Conservation (phyloP, 2,113 vertebrate genomes). For the Vanacampus margaritifer region DNA sequence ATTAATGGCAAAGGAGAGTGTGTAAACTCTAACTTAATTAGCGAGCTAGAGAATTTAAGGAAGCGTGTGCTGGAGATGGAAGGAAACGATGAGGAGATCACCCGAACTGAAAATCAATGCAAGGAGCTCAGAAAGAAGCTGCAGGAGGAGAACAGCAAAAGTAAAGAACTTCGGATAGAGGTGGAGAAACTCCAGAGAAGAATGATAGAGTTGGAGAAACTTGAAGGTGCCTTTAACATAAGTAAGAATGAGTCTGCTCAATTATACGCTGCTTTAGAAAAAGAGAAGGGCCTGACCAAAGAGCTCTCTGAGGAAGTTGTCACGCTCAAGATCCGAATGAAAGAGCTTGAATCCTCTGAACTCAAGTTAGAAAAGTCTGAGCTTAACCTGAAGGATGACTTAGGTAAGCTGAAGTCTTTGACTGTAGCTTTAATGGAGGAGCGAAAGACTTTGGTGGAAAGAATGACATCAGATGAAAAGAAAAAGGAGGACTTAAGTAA, state of each 20-base stretch:
- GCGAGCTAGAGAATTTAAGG: constrained; percentile 89
- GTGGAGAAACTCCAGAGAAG: constrained; percentile 90
- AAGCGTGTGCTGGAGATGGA: constrained; percentile 94
- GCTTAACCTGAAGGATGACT: constrained; percentile 88
- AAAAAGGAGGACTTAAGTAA: constrained; percentile 84
- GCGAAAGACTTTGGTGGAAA: constrained; percentile 87
- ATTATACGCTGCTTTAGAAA: constrained; percentile 82
- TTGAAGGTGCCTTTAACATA: constrained; percentile 83
- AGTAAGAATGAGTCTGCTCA: constrained; percentile 86
- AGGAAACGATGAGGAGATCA: constrained; percentile 95
- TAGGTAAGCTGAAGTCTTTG: constrained; percentile 91
- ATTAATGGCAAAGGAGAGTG: constrained; percentile 89
- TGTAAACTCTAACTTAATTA: constrained; percentile 87
- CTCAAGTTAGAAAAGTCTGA: constrained; percentile 89
- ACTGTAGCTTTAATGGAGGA: constrained; percentile 94
- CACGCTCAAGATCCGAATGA: constrained; percentile 85
- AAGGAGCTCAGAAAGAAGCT: constrained; percentile 86
- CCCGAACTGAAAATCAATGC: constrained; percentile 87
- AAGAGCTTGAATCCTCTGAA: constrained; percentile 90
- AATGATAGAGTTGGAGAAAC: constrained; percentile 88
- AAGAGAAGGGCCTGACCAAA: constrained; percentile 85
- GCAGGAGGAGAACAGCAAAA: constrained; percentile 84
- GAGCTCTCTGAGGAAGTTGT: constrained; percentile 89
- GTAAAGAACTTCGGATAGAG: constrained; percentile 84
- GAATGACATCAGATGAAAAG: constrained; percentile 87